Conservation (phyloP, 1,140 invertebrate species). For the Pseudobourletiella spinata region DNA sequence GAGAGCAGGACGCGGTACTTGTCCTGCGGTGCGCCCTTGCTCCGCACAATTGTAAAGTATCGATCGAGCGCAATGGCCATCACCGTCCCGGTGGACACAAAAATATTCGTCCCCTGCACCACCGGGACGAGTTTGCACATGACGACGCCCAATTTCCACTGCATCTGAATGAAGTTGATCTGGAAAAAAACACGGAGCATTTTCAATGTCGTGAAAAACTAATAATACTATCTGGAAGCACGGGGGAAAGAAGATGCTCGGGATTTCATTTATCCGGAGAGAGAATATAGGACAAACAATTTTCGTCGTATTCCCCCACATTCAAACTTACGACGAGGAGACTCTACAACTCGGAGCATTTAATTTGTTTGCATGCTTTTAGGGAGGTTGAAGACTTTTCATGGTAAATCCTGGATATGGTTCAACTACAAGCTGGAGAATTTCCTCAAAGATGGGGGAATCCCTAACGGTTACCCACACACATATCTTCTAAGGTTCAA, state of each 20-base stretch:
- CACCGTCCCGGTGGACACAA: conserved; percentile 52
- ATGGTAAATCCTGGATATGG: too few relatives aligned
- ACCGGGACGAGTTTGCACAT: conserved; percentile 51
- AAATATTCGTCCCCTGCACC: conserved; percentile 42
- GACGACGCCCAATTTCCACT: conserved; percentile 42
- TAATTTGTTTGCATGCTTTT: too few relatives aligned
- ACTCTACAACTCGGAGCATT: too few relatives aligned
- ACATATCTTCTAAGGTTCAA: too few relatives aligned
- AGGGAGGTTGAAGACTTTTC: too few relatives aligned
- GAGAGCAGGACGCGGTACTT: conserved; percentile 42
- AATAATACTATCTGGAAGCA: not conserved
- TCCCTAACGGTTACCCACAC: too few relatives aligned
- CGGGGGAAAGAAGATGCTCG: not conserved
- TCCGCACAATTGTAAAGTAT: conserved; percentile 48
- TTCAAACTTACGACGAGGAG: too few relatives aligned
- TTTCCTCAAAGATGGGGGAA: too few relatives aligned
- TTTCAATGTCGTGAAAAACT: not conserved
- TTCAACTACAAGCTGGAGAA: too few relatives aligned
- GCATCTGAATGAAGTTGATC: conserved; percentile 32
- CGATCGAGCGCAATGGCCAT: conserved; percentile 53
- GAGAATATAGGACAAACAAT: too few relatives aligned
- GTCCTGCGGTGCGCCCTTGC: conserved; percentile 35
- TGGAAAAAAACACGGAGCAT: not conserved
- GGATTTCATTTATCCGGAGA: not conserved
- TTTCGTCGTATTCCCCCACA: too few relatives aligned